Conservation (phyloP, 2,888 invertebrate genomes). For the Argynnis bischoffii region DNA sequence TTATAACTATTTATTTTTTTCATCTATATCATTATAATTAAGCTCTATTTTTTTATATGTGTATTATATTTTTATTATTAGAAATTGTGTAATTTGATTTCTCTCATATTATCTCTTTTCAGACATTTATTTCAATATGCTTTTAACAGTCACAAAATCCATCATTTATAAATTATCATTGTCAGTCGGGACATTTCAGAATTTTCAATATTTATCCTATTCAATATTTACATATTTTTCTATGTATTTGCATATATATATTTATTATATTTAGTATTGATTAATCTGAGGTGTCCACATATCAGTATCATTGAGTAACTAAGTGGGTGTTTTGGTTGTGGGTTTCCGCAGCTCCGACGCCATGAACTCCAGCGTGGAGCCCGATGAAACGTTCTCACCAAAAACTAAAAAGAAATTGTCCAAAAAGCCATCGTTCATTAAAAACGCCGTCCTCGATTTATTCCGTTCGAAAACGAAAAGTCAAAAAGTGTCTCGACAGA, state of each 20-base stretch:
- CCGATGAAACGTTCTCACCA: slow-evolving; percentile 78
- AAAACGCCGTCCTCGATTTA: slow-evolving; percentile 79
- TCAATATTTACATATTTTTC: slow-evolving; percentile 5
- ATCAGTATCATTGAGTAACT: slow-evolving; percentile 70
- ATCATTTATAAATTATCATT: slow-evolving; percentile 61
- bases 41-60: slow-evolving; percentile 14
- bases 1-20: slow-evolving; percentile 13
- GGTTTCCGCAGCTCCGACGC: slow-evolving; percentile 81
- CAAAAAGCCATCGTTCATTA: slow-evolving; percentile 81
- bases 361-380: slow-evolving; percentile 79
- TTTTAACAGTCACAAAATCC: slow-evolving; percentile 69
- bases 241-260: slow-evolving; percentile 17
- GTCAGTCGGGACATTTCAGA: slow-evolving; percentile 63
- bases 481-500: slow-evolving; percentile 77
- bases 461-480: slow-evolving; percentile 80
- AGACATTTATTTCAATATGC: slow-evolving; percentile 78
- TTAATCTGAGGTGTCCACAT: slow-evolving; percentile 62
- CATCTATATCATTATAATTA: slow-evolving; percentile 12
- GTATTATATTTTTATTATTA: background rate
- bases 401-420: slow-evolving; percentile 83
- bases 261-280: slow-evolving; percentile 47
- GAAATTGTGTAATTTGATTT: background rate
- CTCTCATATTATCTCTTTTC: slow-evolving; percentile 23
- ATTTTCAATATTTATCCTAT: slow-evolving; percentile 50
- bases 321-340: slow-evolving; percentile 79